These are phyloP conservation scores for Puffinus mauretanicus DNA, from an alignment of 2,113 vertebrate species.

Conservation along the genomic window DNA sequence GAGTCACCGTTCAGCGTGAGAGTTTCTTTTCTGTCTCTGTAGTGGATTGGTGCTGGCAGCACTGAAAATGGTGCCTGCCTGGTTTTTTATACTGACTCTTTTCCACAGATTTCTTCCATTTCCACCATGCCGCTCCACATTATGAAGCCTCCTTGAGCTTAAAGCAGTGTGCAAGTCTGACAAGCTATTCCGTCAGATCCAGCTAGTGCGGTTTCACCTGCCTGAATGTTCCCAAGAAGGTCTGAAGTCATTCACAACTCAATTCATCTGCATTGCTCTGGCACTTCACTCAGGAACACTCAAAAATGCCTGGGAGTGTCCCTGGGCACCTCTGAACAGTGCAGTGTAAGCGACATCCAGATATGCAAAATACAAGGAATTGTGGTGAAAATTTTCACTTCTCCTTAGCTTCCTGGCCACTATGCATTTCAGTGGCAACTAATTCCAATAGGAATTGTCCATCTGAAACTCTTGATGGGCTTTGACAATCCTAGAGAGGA, in stretches of 20 bases:
- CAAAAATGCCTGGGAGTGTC: not conserved
- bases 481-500: not conserved
- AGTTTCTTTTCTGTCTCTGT: not conserved
- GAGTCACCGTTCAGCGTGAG: not conserved
- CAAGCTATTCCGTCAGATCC: not conserved
- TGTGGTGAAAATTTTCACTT: not conserved
- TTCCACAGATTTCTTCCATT: not conserved
- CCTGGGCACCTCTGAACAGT: not conserved
- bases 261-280: not conserved
- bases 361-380: not conserved
- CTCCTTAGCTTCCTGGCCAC: not conserved
- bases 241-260: not conserved
- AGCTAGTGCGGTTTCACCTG: not conserved
- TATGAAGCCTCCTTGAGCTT: not conserved
- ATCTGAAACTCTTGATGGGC: not conserved
- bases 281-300: not conserved
- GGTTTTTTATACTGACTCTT: not conserved
- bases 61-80: not conserved
- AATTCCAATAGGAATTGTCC: not conserved
- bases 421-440: not conserved
- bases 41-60: not conserved
- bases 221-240: not conserved
- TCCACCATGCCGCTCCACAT: rapidly evolving
- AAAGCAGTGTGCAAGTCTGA: not conserved
- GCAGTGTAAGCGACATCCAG: not conserved